These are phyloP conservation scores for Erebia epiphron DNA, from an alignment of 2,888 invertebrate species.

Conservation along the genomic window DNA sequence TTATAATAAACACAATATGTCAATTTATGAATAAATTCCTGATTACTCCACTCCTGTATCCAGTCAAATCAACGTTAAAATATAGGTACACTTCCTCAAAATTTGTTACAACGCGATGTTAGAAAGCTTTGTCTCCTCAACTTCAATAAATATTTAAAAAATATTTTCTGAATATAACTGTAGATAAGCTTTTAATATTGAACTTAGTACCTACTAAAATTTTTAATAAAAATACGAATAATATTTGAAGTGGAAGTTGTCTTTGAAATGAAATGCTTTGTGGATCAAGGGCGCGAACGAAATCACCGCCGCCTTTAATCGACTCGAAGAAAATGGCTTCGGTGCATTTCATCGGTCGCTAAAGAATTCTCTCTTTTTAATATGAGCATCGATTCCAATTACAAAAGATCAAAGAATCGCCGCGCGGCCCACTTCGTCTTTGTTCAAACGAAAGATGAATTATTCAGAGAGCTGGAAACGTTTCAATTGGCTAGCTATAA, in stretches of 20 bases:
- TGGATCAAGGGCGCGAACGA: constrained; percentile 55
- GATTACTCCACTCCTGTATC: background rate
- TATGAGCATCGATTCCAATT: constrained; percentile 84
- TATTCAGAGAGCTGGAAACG: constrained; percentile 83
- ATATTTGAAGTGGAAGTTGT: constrained; percentile 8
- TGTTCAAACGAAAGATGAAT: constrained; percentile 83
- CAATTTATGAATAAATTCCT: background rate
- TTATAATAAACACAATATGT: background rate
- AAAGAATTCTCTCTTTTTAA: constrained; percentile 81
- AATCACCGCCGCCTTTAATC: constrained; percentile 72
- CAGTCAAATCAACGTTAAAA: too few relatives aligned
- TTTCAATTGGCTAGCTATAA: constrained; percentile 83
- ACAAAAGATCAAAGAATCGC: constrained; percentile 84
- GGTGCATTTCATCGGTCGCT: constrained; percentile 78
- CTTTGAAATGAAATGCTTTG: constrained; percentile 40
- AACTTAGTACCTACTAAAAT: background rate
- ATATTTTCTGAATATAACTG: too few relatives aligned
- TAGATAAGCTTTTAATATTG: background rate
- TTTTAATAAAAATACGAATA: background rate
- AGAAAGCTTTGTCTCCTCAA: background rate
- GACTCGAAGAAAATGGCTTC: constrained; percentile 76
- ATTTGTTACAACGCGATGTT: background rate
- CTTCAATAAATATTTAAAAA: too few relatives aligned
- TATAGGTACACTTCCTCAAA: too few relatives aligned
- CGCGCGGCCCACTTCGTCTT: constrained; percentile 82